Percentiles rank a stretch among this genome's conserved stretches.
Evolutionary conservation across 1,140 invertebrate species (phyloP).

Genomic region (Carcinoscorpius rotundicauda): DNA sequence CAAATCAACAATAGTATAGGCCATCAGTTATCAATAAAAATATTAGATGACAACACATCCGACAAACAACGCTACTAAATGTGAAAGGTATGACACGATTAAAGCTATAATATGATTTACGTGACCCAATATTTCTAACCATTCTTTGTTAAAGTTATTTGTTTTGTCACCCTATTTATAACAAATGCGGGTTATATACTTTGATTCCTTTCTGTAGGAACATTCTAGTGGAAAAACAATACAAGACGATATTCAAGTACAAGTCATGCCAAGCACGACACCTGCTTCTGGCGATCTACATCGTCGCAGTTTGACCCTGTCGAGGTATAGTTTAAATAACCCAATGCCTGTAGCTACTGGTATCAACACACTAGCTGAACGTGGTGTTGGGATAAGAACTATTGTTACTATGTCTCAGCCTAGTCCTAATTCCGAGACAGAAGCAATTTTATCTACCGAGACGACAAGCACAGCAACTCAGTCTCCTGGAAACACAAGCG

Average conservation of each 20-base stretch:
- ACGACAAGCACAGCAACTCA: neutral
- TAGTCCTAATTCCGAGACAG: neutral
- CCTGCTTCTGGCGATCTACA: neutral
- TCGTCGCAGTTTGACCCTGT: neutral
- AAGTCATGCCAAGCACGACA: neutral
- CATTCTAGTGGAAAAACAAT: too few relatives aligned
- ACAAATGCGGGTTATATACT: too few relatives aligned
- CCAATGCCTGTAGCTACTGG: neutral
- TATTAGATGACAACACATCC: too few relatives aligned
- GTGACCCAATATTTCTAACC: too few relatives aligned
- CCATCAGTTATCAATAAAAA: too few relatives aligned
- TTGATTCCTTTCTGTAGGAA: too few relatives aligned
- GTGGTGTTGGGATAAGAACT: neutral
- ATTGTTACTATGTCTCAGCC: neutral
- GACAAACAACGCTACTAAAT: too few relatives aligned
- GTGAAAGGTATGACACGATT: too few relatives aligned
- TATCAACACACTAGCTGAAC: neutral
- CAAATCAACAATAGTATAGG: too few relatives aligned
- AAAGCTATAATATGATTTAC: too few relatives aligned
- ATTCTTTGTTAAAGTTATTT: too few relatives aligned
- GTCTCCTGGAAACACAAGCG: conserved; percentile 1
- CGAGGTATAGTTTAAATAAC: neutral
- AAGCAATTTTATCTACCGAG: conserved; percentile 1
- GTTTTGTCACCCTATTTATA: too few relatives aligned
- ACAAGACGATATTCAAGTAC: conserved; percentile 3